Percentiles rank a stretch among this genome's conserved stretches.
These are phyloP conservation scores for Gerris lacustris DNA, from an alignment of 2,888 invertebrate genomes.

Conservation along the genomic window DNA sequence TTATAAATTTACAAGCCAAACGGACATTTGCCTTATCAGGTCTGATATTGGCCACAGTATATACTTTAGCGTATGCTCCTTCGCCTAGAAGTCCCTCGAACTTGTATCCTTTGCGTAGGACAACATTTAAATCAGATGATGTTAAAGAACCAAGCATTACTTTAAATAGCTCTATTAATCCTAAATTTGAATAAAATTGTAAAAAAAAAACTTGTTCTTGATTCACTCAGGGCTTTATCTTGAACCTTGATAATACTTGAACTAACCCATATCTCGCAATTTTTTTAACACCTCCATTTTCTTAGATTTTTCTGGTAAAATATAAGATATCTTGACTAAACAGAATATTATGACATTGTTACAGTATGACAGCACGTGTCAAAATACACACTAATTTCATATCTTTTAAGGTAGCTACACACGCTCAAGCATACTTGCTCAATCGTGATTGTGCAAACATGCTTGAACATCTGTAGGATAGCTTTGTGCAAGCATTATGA, in stretches of 20 bases:
- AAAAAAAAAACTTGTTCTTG: neutral
- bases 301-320: neutral
- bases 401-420: too few species aligned
- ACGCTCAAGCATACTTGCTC: too few species aligned
- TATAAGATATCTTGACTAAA: neutral
- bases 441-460: too few species aligned
- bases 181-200: too few species aligned
- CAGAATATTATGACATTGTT: neutral
- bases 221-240: neutral
- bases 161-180: too few species aligned
- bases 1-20: conserved; percentile 61
- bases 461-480: too few species aligned
- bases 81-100: neutral
- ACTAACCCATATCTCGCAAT: neutral
- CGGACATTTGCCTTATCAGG: neutral
- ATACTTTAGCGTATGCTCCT: conserved; percentile 6
- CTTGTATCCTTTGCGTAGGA: neutral
- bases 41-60: neutral
- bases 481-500: too few species aligned
- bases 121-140: neutral
- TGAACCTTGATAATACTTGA: too few species aligned
- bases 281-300: neutral
- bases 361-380: too few species aligned
- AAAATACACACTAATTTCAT: too few species aligned
- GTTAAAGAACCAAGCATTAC: too few species aligned